Conservation (phyloP, 2,888 invertebrate genomes). For the Gibbula magus region DNA sequence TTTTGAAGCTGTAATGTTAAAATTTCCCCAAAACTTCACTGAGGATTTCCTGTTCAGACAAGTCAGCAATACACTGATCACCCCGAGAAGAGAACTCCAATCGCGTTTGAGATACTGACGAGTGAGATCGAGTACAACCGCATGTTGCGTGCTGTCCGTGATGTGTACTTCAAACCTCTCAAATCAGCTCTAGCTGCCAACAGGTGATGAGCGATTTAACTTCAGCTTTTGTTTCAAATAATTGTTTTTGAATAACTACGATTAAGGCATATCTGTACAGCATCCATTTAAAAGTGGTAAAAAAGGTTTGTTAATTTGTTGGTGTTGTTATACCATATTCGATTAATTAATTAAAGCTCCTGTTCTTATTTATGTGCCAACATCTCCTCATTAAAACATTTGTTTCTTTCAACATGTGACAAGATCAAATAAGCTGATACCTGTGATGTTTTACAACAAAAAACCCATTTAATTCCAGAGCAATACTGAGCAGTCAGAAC, state of each 20-base stretch:
- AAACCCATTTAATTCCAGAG: constrained; percentile 54
- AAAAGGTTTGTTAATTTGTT: background rate
- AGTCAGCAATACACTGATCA: constrained; percentile 58
- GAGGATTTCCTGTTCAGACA: constrained; percentile 51
- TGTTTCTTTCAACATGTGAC: background rate
- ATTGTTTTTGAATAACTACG: too few relatives aligned
- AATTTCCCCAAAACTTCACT: background rate
- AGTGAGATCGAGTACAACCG: constrained; percentile 71
- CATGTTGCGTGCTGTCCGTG: constrained; percentile 62
- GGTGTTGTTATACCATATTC: background rate
- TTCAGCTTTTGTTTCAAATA: too few relatives aligned
- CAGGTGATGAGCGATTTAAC: constrained; percentile 51
- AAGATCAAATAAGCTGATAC: background rate
- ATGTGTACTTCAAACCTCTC: constrained; percentile 68
- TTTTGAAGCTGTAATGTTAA: background rate
- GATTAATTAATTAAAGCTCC: too few relatives aligned
- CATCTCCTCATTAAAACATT: background rate
- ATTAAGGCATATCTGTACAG: too few relatives aligned
- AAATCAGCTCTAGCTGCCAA: constrained; percentile 69
- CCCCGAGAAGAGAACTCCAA: constrained; percentile 67
- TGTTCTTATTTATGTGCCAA: too few relatives aligned
- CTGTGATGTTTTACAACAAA: background rate
- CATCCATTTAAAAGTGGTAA: background rate
- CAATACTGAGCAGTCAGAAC: constrained; percentile 70
- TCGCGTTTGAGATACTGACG: constrained; percentile 69